phyloP scores from a whole-genome alignment of 2,113 vertebrate species.

The Spea bombifrons region DNA sequence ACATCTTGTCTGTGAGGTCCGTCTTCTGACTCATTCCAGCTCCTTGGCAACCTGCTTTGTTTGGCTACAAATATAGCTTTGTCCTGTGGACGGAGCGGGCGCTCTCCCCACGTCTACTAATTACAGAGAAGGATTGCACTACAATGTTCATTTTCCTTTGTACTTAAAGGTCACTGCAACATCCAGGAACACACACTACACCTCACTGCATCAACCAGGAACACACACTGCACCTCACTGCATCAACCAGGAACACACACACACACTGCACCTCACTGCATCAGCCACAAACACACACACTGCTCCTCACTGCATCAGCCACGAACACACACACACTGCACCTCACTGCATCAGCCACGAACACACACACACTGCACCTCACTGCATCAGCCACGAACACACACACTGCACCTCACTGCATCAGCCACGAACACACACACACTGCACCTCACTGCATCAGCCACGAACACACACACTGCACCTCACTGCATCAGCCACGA shows the following conservation, averaged over 20 bases:
- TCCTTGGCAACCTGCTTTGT: constrained; percentile 19
- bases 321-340: background rate
- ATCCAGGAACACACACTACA: background rate
- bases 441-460: no score
- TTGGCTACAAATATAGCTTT: constrained; percentile 35
- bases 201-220: background rate
- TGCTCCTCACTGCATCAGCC: background rate
- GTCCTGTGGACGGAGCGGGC: constrained; percentile 25
- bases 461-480: no score
- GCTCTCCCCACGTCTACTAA: constrained; percentile 5
- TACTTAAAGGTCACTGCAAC: no score
- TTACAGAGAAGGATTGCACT: constrained; percentile 27
- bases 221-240: background rate
- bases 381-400: background rate
- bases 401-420: background rate
- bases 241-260: background rate
- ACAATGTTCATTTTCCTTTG: background rate
- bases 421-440: no score
- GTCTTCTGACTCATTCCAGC: constrained; percentile 14
- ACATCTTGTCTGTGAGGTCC: background rate
- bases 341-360: background rate
- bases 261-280: background rate
- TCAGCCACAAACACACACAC: background rate
- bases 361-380: background rate
- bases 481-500: no score